Evolutionary conservation across 2,113 vertebrate species (phyloP), one percentile per base, ranked within the genome.

Genomic region (Psilopogon haemacephalus): DNA sequence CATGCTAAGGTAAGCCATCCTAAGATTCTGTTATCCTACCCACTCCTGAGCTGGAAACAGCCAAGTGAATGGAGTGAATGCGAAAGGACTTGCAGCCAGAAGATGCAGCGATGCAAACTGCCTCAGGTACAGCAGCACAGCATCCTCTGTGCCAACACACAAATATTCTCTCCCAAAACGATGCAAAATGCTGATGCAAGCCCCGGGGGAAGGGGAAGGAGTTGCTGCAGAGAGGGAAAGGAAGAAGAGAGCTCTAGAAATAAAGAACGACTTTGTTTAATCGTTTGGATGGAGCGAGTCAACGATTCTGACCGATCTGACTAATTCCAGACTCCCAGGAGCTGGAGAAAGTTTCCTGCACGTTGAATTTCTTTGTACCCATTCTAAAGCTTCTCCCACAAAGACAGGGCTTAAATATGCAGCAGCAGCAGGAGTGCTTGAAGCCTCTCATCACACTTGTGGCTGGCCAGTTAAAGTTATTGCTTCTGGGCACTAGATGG

Each of bases 401-500:
- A 65, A 85, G 40, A 75, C n/a, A 27, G 18, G 21, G 46, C 33
- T 20, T 15, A 15, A 54, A n/a, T 37, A 18, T 2, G 16, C 52
- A 82, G 60, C 17, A 85, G 24, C 7, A 71, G 28, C 23, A 56
- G n/a, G n/a, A n/a, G 21, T 24, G 42, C 33, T 56, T 32, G 17
- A 23, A 6, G 13, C 42, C 93, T 90, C 40, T 50, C 6, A 1
- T 80, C 44, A 32, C 28, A 44, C 2, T 52, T n/a, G 35, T 30
- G 82, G 65, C 68, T 60, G 74, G 76, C 70, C 91, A 91, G 68
- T 23, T 81, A 94, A 56, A 90, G 73, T 76, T 79, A 76, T 76
- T 79, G 90, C 48, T 94, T 95, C 65, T 92, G 84, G 91, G 95
- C 97, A 95, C 94, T 97, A 97, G 97, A 93, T 97, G 97, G 96